Evolutionary conservation across 2,888 invertebrate genomes (phyloP), one percentile per base, ranked within the genome.

Genomic region (Diaphora mendica): DNA sequence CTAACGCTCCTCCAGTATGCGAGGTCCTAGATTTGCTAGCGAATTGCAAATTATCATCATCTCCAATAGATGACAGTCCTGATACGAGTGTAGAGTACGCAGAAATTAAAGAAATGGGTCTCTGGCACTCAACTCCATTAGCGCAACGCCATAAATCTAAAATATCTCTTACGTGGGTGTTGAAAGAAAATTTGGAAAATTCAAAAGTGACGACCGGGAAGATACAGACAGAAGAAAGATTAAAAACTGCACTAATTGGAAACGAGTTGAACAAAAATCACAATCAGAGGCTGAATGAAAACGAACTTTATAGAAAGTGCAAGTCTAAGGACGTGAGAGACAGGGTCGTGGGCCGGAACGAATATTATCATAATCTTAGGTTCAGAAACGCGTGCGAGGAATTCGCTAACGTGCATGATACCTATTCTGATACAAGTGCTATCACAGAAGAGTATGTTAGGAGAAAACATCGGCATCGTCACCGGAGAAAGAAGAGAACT

Each of bases 131-230:
- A 15, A 94, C 95, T 65, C 94, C 96, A 39, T 84, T 96, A 78
- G 89, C 94, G 59, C 92, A 91, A 66, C 89, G 94, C 39, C 95
- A 95, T 84, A 95, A 95, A 82, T 95, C 97, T 79, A 97, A 97
- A 91, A 96, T 97, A 91, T 97, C 97, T 74, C 95, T 97, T 74
- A 97, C 97, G 71, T 97, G 98, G 97, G 97, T 97, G 74, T 93
- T 97, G 64, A 96, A 97, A 86, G 97, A 97, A 81, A 96, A 97
- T 83, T 94, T 96, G 69, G 96, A 96, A 51, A 95, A 90, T 66
- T 83, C 88, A 35, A 93, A 92, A 81, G 75, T 88, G 23, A 86
- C 89, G 11, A 71, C 79, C 15, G 90, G 91, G 20, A 91, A 88
- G 33, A 71, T 79, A 44, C 83, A 88, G 76, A 82, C 80, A 26